These are phyloP conservation scores for Cephonodes hylas DNA, from an alignment of 2,888 invertebrate genomes.

Conservation along the genomic window DNA sequence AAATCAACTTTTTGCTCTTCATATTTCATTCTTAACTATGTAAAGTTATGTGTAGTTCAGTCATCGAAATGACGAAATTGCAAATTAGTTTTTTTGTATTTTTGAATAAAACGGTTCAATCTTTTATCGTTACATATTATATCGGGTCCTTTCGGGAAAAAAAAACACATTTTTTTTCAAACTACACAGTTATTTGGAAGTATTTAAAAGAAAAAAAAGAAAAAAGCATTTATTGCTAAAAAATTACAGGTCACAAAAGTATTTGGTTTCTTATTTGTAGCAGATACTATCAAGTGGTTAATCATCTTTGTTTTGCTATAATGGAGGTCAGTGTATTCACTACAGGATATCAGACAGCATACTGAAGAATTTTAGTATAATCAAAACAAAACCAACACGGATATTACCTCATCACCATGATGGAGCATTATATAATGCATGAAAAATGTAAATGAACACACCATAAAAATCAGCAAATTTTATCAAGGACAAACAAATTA, in stretches of 20 bases:
- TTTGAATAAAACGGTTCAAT: too few relatives aligned
- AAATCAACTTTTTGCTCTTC: too few relatives aligned
- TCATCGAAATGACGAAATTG: too few relatives aligned
- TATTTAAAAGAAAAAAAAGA: background rate
- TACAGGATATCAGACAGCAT: background rate
- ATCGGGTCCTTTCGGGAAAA: too few relatives aligned
- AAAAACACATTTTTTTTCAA: too few relatives aligned
- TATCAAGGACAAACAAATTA: background rate
- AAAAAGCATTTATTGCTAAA: background rate
- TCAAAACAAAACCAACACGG: background rate
- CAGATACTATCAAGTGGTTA: background rate
- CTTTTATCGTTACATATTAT: too few relatives aligned
- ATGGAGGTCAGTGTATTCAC: background rate
- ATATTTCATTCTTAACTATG: too few relatives aligned
- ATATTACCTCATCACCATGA: background rate
- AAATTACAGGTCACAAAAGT: background rate
- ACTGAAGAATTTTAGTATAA: background rate
- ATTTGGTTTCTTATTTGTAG: background rate
- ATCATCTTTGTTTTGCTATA: background rate
- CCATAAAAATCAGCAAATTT: background rate
- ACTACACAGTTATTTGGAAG: too few relatives aligned
- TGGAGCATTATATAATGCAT: background rate
- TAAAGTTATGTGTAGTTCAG: too few relatives aligned
- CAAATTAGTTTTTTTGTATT: too few relatives aligned
- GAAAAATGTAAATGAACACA: background rate